phyloP scores from a whole-genome alignment of 2,888 invertebrate species.

The Xanthia togata region DNA sequence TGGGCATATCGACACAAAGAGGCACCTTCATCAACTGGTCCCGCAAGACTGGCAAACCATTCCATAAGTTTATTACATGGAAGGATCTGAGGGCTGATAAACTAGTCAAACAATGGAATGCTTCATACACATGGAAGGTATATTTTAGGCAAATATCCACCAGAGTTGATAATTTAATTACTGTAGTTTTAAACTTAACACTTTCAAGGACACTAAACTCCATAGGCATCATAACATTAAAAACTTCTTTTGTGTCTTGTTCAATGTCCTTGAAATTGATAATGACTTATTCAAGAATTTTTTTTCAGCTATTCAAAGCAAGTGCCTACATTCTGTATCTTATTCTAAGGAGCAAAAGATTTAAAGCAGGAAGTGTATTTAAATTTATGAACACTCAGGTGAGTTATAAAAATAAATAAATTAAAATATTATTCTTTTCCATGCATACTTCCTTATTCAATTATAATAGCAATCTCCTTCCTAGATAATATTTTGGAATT shows the following conservation, averaged over 20 bases:
- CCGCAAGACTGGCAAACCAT: conserved; percentile 92
- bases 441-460: conserved; percentile 23
- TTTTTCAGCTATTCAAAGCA: conserved; percentile 91
- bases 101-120: conserved; percentile 94
- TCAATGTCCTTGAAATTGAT: background rate
- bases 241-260: background rate
- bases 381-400: conserved; percentile 97
- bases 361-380: conserved; percentile 95
- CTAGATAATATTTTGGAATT: conserved; percentile 8
- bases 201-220: background rate
- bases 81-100: conserved; percentile 95
- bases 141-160: conserved; percentile 29
- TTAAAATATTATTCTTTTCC: background rate
- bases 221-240: background rate
- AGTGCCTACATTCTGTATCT: conserved; percentile 93
- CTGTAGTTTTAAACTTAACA: background rate
- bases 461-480: background rate
- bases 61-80: conserved; percentile 97
- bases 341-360: conserved; percentile 94
- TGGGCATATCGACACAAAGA: conserved; percentile 96
- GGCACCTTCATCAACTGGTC: conserved; percentile 97
- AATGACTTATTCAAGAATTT: conserved; percentile 32
- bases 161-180: background rate
- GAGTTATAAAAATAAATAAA: conserved; percentile 55
- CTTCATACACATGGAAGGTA: conserved; percentile 93